Evolutionary conservation across 2,797 vertebrate genomes (phyloP), one percentile per base, ranked within the genome.

Genomic region (Rhinoraja longicauda): DNA sequence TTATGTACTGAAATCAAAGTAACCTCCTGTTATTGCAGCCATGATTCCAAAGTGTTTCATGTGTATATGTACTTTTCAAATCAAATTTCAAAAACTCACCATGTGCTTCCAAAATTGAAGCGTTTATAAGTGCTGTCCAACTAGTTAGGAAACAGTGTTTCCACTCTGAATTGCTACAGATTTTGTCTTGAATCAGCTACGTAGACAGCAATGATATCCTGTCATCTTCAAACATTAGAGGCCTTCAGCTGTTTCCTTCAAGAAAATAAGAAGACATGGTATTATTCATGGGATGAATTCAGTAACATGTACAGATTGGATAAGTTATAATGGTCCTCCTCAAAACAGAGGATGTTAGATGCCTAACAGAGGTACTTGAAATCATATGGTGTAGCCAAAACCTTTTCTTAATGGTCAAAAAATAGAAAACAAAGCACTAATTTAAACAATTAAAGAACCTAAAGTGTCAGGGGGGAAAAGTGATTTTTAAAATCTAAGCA

Each of bases 31-130:
- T 24, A 72, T 72, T 72, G 21, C 70, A 26, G 13, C 64, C 13
- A 26, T 26, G 45, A 21, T 72, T 72, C 70, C 70, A 64, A 64
- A 62, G n/a, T 6, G 29, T 88, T 88, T 13, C 15, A 32, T 57
- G 13, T 36, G 15, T 19, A 72, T 72, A 24, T 67, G 70, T 24
- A 72, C 9, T 32, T n/a, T n/a, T 17, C 17, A 88, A 19, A 88
- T 36, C 84, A 88, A 88, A 88, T 53, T 32, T 86, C 4, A n/a
- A 36, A 67, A 64, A 88, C 62, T 88, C 84, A 88, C 84, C 84
- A 59, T 88, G 59, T 7, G n/a, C 32, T 88, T 88, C 62, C 29
- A 36, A 88, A n/a, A 36, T 67, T 64, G 59, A 36, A 19, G 57
- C n/a, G 57, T 29, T 32, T 88, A 29, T 32, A 64, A 29, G 57